Conservation (phyloP, 2,797 vertebrate genomes). For the Lacerta viridis region DNA sequence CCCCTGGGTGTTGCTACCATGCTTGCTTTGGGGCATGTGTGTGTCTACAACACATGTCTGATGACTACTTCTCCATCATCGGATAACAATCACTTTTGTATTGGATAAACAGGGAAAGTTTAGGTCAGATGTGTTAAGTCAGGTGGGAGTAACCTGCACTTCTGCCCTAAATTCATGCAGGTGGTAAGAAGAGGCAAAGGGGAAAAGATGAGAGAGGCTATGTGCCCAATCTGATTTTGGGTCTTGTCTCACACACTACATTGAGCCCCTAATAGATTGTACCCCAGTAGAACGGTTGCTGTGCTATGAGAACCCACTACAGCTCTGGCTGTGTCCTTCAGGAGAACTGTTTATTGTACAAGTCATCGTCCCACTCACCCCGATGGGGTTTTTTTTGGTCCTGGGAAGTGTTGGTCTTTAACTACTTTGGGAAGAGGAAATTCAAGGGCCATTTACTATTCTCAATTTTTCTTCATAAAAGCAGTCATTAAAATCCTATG, state of each 20-base stretch:
- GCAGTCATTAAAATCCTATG: constrained; percentile 72
- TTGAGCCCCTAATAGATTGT: no score
- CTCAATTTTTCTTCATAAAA: constrained; percentile 67
- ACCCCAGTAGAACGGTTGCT: no score
- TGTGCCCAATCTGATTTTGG: no score
- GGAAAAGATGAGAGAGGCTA: no score
- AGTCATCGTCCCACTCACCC: no score
- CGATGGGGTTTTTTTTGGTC: constrained; percentile 29
- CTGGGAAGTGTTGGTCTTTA: constrained; percentile 70
- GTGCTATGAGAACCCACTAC: no score
- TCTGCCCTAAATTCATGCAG: no score
- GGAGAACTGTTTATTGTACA: constrained; percentile 42
- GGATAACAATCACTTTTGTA: neutral
- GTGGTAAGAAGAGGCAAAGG: no score
- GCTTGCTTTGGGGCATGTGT: neutral
- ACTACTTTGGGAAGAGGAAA: constrained; percentile 57
- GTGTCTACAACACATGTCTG: neutral
- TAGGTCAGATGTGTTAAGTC: neutral
- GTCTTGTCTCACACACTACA: no score
- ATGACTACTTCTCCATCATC: neutral
- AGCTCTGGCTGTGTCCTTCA: no score
- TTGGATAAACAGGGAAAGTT: neutral
- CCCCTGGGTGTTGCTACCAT: neutral
- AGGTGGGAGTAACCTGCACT: no score
- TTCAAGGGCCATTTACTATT: constrained; percentile 70